Evolutionary conservation across 2,113 vertebrate species (phyloP).

Genomic region (Perca fluviatilis): DNA sequence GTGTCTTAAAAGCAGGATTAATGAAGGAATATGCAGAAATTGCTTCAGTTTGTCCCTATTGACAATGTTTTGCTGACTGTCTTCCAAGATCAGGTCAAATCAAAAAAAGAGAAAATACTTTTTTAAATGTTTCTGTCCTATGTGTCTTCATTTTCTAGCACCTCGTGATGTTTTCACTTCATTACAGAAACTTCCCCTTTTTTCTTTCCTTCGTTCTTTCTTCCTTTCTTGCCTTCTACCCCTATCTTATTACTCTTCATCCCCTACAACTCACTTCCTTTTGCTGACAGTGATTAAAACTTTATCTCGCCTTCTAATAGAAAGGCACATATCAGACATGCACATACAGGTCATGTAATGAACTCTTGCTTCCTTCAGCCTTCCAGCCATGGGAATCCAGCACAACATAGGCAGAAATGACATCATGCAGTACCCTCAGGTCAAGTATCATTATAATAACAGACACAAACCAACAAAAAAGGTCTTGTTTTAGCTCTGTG

Average conservation of each 20-base stretch:
- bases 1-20: neutral
- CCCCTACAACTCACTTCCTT: slow-evolving; percentile 39
- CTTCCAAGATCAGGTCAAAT: slow-evolving; percentile 22
- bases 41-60: slow-evolving; percentile 5
- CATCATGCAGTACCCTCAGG: slow-evolving; percentile 53
- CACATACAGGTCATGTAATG: slow-evolving; percentile 68
- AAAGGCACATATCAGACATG: slow-evolving; percentile 53
- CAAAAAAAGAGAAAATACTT: neutral
- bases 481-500: slow-evolving; percentile 15
- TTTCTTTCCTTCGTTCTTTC: neutral
- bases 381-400: slow-evolving; percentile 68
- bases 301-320: slow-evolving; percentile 15
- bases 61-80: neutral
- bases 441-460: slow-evolving; percentile 33
- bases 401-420: slow-evolving; percentile 48
- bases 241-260: slow-evolving; percentile 27
- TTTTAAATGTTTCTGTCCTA: neutral
- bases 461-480: slow-evolving; percentile 23
- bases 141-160: neutral
- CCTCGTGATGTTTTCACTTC: neutral
- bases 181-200: neutral
- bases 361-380: slow-evolving; percentile 62
- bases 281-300: slow-evolving; percentile 52
- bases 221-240: neutral
- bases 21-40: neutral